phyloP scores from a whole-genome alignment of 2,888 invertebrate species.

The Acleris literana region DNA sequence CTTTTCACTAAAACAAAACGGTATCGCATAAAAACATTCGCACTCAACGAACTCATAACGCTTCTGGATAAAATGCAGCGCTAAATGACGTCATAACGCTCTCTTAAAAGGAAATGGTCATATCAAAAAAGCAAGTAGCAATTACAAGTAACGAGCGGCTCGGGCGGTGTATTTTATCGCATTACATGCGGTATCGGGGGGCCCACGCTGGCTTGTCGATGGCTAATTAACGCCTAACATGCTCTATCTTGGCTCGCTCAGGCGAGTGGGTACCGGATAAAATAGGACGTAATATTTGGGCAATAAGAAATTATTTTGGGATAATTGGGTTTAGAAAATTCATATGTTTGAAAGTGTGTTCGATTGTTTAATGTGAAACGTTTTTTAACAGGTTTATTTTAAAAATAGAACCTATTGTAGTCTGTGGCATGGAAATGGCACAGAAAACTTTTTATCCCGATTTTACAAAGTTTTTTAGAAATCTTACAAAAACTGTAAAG shows the following conservation, averaged over 20 bases:
- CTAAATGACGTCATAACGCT: conserved; percentile 35
- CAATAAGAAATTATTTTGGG: background rate
- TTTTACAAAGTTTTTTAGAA: no score
- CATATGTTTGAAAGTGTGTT: conserved; percentile 4
- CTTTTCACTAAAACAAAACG: no score
- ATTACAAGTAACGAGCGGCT: conserved; percentile 70
- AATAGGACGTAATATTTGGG: conserved; percentile 23
- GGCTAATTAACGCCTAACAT: conserved; percentile 64
- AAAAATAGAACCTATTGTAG: no score
- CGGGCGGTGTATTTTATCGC: conserved; percentile 73
- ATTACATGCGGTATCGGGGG: conserved; percentile 74
- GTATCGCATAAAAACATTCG: no score
- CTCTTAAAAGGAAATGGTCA: conserved; percentile 35
- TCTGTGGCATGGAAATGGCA: no score
- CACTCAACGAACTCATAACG: background rate
- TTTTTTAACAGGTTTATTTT: no score
- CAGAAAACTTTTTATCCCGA: no score
- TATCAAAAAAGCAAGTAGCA: conserved; percentile 54
- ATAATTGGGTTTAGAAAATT: no score
- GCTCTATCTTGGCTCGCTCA: conserved; percentile 36
- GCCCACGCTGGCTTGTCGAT: conserved; percentile 60
- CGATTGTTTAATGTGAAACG: background rate
- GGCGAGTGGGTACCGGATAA: conserved; percentile 36
- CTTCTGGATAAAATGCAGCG: conserved; percentile 33
- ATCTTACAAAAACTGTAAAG: no score